Conservation (phyloP, 1,140 invertebrate genomes). For the Procambarus virginalis region DNA sequence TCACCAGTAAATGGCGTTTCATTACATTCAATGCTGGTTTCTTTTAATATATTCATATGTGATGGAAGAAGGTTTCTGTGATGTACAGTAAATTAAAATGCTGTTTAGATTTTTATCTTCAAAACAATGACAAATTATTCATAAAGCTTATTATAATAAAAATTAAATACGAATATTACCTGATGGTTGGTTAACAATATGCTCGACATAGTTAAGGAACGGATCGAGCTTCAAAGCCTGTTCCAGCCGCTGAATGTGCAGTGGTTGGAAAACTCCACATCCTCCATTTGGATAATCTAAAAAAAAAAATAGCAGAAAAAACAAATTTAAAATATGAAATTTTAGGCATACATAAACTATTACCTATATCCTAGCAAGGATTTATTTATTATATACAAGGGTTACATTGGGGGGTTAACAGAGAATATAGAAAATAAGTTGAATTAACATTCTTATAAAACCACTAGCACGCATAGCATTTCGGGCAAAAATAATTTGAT, state of each 20-base stretch:
- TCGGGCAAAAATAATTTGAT: too few relatives aligned
- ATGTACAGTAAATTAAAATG: too few relatives aligned
- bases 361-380: background rate
- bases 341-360: background rate
- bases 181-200: conserved; percentile 75
- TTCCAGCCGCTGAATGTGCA: conserved; percentile 90
- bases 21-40: too few relatives aligned
- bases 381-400: background rate
- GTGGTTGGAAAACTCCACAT: conserved; percentile 76
- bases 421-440: too few relatives aligned
- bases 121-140: too few relatives aligned
- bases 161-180: conserved; percentile 69
- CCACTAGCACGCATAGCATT: too few relatives aligned
- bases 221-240: conserved; percentile 86
- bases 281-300: conserved; percentile 2
- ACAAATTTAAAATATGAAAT: background rate
- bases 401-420: background rate
- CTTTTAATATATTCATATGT: too few relatives aligned
- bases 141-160: conserved; percentile 38
- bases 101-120: too few relatives aligned
- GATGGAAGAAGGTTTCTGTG: too few relatives aligned
- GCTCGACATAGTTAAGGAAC: conserved; percentile 86
- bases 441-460: too few relatives aligned
- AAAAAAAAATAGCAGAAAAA: background rate
- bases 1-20: too few relatives aligned